Evolutionary conservation across 2,797 vertebrate species (phyloP), one percentile per base, ranked within the genome.

Genomic region (Cyclura pinguis): DNA sequence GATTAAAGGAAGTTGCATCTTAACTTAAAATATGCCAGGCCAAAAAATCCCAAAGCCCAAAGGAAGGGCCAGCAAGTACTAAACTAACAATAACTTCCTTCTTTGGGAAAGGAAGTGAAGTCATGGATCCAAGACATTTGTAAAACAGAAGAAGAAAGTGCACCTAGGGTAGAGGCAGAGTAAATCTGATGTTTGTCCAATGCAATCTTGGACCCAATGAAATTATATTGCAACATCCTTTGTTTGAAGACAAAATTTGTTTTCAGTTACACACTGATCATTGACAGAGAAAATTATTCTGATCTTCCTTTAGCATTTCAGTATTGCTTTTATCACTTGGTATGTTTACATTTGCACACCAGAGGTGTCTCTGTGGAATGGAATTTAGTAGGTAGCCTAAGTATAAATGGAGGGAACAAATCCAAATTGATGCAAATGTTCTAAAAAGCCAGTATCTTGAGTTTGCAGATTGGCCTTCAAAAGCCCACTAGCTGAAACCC

Each of bases 401-500:
- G 27, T 27, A 55, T 22, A 24, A 32, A 57, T 16, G 72, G 69
- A 42, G 50, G 38, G 73, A 47, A 27, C 52, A 50, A 35, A 62
- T 85, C 87, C 80, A n/a, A 38, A 57, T 3, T 18, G 84, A 1
- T 47, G 73, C 80, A 90, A 59, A 94, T 59, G 87, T 80, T 62
- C 64, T 42, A 91, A 83, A 47, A 42, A 0, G 1, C 42, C 64
- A 27, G 29, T 24, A 7, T 94, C 47, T 76, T 76, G 16, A 88
- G 88, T 88, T 81, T 77, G 78, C 94, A 81, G 16, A 90, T 90
- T 64, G 92, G 91, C 92, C 95, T 96, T 96, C 92, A 93, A 95
- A 95, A 92, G 64, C 83, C 93, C 81, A 86, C 80, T 74, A 94
- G 95, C 94, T 94, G 92, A 95, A 95, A 95, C 92, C 77, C 92